Evolutionary conservation across 2,888 invertebrate species (phyloP), one percentile per base, ranked within the genome.

Genomic region (Papilio protenor): DNA sequence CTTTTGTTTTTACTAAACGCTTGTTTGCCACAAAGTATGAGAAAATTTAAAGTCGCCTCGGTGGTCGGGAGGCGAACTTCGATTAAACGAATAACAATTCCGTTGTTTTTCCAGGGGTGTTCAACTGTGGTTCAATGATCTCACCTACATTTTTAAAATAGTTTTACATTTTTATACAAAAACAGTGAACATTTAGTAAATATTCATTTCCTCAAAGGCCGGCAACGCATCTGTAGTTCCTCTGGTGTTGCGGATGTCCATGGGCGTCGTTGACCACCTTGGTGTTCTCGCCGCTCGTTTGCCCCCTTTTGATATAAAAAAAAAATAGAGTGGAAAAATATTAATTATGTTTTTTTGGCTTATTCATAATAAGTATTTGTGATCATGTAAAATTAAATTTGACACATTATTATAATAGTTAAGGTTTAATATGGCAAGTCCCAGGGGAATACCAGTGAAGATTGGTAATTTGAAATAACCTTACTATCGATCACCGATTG

Each of bases 1-100:
- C 77, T 78, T 73, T 75, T 55, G 73, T 73, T 70, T 72, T 75
- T 59, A 49, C 57, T 78, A 66, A 66, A 66, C 33, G 45, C 21
- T 75, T 78, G 78, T 78, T 75, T 75, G 64, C 27, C 59, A 49
- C 33, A 45, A 61, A 70, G 70, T 33, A 47, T 66, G 64, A 73
- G 21, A 73, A 45, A 73, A 73, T 69, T 23, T 69, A 18, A 40
- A 27, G 55, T 55, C 49, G 16, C 16, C 5, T 52, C 57, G 23
- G 33, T 8, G 21, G 47, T 59, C 27, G 55, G 45, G n/a, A 23
- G 23, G 23, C 23, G 23, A 70, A 70, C 33, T 55, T 16, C 18
- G 57, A 70, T 40, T 57, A 64, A 75, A 12, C 55, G 21, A 75
- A 16, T 57, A 52, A 6, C 71, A 8, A 52, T 73, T 27, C 10